phyloP scores from a whole-genome alignment of 2,888 invertebrate species.

The Vesta saturnalis region DNA sequence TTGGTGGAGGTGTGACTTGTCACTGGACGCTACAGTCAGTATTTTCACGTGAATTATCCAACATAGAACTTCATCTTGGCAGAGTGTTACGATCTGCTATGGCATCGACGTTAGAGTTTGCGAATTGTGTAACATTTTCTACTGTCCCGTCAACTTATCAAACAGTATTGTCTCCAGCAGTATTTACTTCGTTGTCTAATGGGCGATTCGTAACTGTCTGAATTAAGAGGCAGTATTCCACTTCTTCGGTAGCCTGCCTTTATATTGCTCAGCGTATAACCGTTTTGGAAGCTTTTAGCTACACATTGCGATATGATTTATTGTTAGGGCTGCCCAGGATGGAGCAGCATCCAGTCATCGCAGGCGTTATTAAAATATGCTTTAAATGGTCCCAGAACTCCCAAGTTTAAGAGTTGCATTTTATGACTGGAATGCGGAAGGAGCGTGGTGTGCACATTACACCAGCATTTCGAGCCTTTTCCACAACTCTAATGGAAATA shows the following conservation, averaged over 20 bases:
- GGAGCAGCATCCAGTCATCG: not conserved
- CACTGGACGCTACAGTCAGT: not conserved
- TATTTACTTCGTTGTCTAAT: not conserved
- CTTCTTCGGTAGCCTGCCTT: not conserved
- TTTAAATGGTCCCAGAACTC: conserved; percentile 9
- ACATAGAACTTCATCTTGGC: too few relatives aligned
- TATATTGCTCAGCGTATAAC: not conserved
- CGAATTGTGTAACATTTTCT: not conserved
- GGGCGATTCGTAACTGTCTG: not conserved
- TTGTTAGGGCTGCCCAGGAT: not conserved
- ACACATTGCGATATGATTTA: not conserved
- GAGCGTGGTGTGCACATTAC: not conserved
- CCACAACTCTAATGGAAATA: not conserved
- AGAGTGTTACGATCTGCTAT: too few relatives aligned
- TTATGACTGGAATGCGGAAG: not conserved
- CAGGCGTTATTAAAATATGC: not conserved
- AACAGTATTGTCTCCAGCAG: not conserved
- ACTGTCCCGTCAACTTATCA: not conserved
- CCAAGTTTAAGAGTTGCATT: not conserved
- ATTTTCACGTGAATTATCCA: too few relatives aligned
- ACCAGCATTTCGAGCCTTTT: not conserved
- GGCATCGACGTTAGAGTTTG: not conserved
- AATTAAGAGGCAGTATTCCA: not conserved
- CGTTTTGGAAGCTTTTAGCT: not conserved
- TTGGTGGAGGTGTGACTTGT: not conserved